These are phyloP conservation scores for Masticophis lateralis DNA, from an alignment of 2,797 vertebrate genomes.

Conservation along the genomic window DNA sequence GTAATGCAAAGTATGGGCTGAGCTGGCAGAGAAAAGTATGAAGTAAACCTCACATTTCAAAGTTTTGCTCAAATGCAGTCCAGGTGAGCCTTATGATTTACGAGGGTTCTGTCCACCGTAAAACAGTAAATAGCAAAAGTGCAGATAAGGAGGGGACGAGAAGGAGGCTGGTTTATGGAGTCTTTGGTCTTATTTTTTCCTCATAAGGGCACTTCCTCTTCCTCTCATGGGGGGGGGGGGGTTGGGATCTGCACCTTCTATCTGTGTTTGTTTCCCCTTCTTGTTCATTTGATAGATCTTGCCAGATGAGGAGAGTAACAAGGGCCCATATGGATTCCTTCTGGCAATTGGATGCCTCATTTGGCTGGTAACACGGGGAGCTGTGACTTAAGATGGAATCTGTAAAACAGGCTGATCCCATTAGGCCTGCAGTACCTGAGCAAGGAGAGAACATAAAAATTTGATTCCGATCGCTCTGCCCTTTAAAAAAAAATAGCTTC, in stretches of 20 bases:
- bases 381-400: background rate
- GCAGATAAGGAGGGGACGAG: background rate
- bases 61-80: conserved; percentile 30
- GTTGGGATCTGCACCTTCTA: background rate
- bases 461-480: background rate
- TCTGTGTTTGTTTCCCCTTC: background rate
- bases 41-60: background rate
- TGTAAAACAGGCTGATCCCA: background rate
- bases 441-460: background rate
- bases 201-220: background rate
- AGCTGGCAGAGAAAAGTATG: conserved; percentile 17
- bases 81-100: background rate
- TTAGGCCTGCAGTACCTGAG: background rate
- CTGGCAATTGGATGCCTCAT: background rate
- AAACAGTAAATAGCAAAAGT: background rate
- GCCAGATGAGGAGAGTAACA: background rate
- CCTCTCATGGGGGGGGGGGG: background rate
- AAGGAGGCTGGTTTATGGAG: background rate
- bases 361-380: background rate
- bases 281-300: background rate
- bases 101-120: background rate
- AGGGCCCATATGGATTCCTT: background rate
- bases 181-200: background rate
- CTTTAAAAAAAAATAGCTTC: background rate
- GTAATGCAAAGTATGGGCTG: background rate